Conservation (phyloP, 2,888 invertebrate genomes). For the Heterodera filipjevi region DNA sequence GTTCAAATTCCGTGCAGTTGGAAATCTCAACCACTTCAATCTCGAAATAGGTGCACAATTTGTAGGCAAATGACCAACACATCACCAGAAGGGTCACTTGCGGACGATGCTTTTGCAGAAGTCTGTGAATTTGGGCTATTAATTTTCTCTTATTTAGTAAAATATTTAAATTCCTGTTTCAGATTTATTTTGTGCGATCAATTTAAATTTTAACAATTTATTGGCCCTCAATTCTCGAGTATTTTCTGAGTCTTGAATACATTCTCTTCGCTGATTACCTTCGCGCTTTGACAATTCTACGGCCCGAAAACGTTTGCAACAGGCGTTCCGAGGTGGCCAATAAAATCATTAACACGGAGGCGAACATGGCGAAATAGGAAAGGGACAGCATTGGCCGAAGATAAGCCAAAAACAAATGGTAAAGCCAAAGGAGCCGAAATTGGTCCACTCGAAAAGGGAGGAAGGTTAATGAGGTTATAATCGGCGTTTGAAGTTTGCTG, state of each 20-base stretch:
- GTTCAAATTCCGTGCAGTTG: constrained; percentile 48
- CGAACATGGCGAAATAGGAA: constrained; percentile 58
- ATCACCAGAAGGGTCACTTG: constrained; percentile 51
- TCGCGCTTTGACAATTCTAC: constrained; percentile 40
- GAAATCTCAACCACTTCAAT: constrained; percentile 50
- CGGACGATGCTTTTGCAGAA: constrained; percentile 54
- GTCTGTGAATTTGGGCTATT: too few species aligned
- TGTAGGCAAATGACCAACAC: constrained; percentile 56
- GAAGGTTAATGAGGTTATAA: constrained; percentile 25
- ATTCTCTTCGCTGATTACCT: constrained; percentile 14
- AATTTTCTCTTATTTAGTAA: too few species aligned
- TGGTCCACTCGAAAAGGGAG: constrained; percentile 52
- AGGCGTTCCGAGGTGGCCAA: constrained; percentile 61
- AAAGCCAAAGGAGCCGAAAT: constrained; percentile 54
- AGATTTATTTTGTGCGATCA: neutral
- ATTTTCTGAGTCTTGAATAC: too few species aligned
- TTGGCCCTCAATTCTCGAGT: too few species aligned
- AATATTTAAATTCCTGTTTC: too few species aligned
- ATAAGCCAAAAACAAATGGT: constrained; percentile 58
- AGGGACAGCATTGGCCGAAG: constrained; percentile 46
- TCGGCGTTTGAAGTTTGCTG: too few species aligned
- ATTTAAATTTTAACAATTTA: too few species aligned
- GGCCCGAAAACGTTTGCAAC: constrained; percentile 50
- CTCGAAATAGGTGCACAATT: constrained; percentile 60
- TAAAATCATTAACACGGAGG: constrained; percentile 61